Evolutionary conservation across 2,797 vertebrate genomes (phyloP).

Genomic region (Diplodus sargus): DNA sequence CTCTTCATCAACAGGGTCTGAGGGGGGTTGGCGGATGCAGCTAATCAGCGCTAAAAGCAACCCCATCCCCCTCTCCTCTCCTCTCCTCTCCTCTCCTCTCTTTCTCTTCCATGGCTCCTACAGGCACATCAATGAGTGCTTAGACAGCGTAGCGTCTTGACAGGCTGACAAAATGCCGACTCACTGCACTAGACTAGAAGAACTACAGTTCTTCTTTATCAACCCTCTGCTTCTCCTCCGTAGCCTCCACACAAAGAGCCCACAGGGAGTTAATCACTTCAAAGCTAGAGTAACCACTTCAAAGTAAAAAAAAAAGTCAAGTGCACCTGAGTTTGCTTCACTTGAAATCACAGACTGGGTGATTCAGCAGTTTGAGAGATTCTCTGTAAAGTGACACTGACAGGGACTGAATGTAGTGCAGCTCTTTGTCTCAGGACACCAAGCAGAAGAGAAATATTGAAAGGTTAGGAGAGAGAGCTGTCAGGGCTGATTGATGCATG

Average conservation of each 20-base stretch:
- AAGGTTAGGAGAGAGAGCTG: conserved; percentile 17
- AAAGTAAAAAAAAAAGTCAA: conserved; percentile 4
- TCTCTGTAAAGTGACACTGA: not conserved
- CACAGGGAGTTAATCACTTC: conserved; percentile 35
- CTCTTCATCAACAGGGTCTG: conserved; percentile 50
- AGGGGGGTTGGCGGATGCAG: conserved; percentile 47
- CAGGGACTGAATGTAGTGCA: not conserved
- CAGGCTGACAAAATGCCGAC: conserved; percentile 63
- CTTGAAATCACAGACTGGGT: not conserved
- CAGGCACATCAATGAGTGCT: conserved; percentile 64
- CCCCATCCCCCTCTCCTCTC: conserved; percentile 24
- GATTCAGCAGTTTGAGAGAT: conserved; percentile 40
- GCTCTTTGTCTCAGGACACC: conserved; percentile 29
- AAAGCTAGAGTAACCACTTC: conserved; percentile 31
- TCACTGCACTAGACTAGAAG: conserved; percentile 46
- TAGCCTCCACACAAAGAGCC: conserved; percentile 23
- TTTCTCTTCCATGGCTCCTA: conserved; percentile 46
- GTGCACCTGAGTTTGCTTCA: conserved; percentile 8
- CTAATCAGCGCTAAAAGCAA: conserved; percentile 87
- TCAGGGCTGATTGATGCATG: conserved; percentile 42
- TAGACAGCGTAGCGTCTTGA: conserved; percentile 72
- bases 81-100: conserved; percentile 16
- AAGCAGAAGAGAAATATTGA: not conserved
- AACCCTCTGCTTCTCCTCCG: conserved; percentile 18
- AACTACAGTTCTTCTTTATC: conserved; percentile 18